Percentiles rank a stretch among this genome's conserved stretches.
These are phyloP conservation scores for Plebejus anna DNA, from an alignment of 2,888 invertebrate species.

Conservation along the genomic window DNA sequence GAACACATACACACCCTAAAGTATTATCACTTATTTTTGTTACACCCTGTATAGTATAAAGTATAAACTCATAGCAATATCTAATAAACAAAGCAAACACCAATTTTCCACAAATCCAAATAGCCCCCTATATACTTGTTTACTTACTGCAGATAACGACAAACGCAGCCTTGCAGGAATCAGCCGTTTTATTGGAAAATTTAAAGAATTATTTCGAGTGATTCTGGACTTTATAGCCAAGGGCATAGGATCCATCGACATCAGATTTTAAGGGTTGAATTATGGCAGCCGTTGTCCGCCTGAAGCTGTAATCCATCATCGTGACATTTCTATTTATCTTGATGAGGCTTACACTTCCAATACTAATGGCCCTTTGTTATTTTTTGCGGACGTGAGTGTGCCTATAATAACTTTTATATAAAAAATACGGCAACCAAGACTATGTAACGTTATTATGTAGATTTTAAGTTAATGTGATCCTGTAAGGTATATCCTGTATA, in stretches of 20 bases:
- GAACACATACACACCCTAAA: too few relatives aligned
- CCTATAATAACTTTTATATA: slow-evolving; percentile 26
- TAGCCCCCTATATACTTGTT: slow-evolving; percentile 48
- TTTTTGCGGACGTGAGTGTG: slow-evolving; percentile 43
- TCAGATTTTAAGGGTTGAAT: slow-evolving; percentile 44
- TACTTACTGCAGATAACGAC: slow-evolving; percentile 57
- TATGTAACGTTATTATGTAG: background rate
- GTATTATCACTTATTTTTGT: too few relatives aligned
- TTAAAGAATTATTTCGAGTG: slow-evolving; percentile 33
- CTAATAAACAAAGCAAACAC: slow-evolving; percentile 35
- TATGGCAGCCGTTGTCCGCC: slow-evolving; percentile 47
- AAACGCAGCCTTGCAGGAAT: slow-evolving; percentile 53
- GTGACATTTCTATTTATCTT: slow-evolving; percentile 77
- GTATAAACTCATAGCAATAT: background rate
- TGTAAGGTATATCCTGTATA: too few relatives aligned
- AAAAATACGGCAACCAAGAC: background rate
- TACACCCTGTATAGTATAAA: too few relatives aligned
- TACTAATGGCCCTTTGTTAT: slow-evolving; percentile 63
- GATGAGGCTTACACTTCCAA: slow-evolving; percentile 69
- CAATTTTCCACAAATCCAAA: slow-evolving; percentile 42
- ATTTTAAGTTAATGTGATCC: too few relatives aligned
- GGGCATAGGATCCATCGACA: slow-evolving; percentile 38
- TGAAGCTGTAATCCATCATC: slow-evolving; percentile 70
- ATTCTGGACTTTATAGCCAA: slow-evolving; percentile 46
- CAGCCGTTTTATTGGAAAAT: slow-evolving; percentile 40